Base-by-base conservation (phyloP, 2,888 invertebrate species). In the Andrena camellia region DNA sequence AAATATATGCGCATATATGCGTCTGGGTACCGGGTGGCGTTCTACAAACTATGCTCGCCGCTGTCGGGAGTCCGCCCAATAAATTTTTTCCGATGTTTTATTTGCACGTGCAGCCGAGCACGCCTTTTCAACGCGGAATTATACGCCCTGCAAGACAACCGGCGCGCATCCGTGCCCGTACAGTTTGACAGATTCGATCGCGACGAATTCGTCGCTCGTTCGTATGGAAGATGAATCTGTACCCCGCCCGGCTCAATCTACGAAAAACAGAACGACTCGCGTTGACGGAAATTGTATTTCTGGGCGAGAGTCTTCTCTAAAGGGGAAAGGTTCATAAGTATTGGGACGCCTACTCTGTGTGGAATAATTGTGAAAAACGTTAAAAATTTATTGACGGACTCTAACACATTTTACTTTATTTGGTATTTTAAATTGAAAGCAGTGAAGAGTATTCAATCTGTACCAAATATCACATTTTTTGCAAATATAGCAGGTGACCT, bases 1-100 rank as follows among this genome's bases (percentile, higher is more conserved):
- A 64, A 66, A 81, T 64, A 64, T 57, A 52, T 74, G 59, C n/a
- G 60, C 75, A 59, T 69, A 68, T 75, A 62, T 68, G 63, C 52
- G 81, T 48, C 75, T 74, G 81, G 71, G 59, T 89, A 86, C 74
- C 79, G 81, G 78, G 84, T 88, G 88, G 78, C 78, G 72, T 77
- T 79, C 78, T 71, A 67, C 75, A 76, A 86, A 88, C 80, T 70
- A 75, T 69, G 68, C 50, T 33, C 74, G 48, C 64, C 80, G 66
- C 70, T 67, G 81, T 62, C 70, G 66, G 54, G 59, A 74, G 31
- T 70, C 70, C 31, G 42, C n/a, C 70, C 71, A 59, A 81, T 83
- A 76, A 83, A 81, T 76, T 76, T 82, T 81, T 76, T 48, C 26
- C 67, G 31, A 81, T 81, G 54, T 64, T 69, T 79, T 78, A 62